Evolutionary conservation across 2,888 invertebrate genomes (phyloP).

Genomic region (Morpho helenor): DNA sequence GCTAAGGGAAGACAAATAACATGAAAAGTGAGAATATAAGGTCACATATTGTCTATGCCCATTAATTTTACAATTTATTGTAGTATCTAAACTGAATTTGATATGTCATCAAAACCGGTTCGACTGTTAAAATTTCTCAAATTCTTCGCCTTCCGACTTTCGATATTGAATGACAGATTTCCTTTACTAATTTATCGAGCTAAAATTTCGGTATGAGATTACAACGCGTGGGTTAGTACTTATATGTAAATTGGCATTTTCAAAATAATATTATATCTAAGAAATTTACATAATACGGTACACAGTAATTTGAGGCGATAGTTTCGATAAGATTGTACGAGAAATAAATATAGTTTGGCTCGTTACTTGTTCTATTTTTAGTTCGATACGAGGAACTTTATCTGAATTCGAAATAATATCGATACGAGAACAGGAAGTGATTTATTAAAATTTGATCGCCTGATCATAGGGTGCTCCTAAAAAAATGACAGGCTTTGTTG

Average conservation of each 20-base stretch:
- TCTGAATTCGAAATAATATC: slow-evolving; percentile 43
- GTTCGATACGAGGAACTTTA: slow-evolving; percentile 27
- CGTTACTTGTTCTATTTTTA: slow-evolving; percentile 25
- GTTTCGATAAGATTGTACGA: slow-evolving; percentile 25
- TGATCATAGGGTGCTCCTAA: slow-evolving; percentile 51
- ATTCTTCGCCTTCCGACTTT: slow-evolving; percentile 8
- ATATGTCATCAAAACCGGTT: slow-evolving; percentile 5
- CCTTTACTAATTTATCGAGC: slow-evolving; percentile 21
- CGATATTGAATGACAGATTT: slow-evolving; percentile 23
- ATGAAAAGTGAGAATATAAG: too few species aligned
- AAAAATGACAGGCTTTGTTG: slow-evolving; percentile 49
- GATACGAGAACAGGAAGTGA: slow-evolving; percentile 61
- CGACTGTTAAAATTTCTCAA: slow-evolving; percentile 3
- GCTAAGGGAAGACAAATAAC: too few species aligned
- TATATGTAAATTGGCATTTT: slow-evolving; percentile 29
- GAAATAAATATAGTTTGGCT: slow-evolving; percentile 18
- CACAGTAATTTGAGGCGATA: slow-evolving; percentile 27
- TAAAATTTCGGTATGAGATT: slow-evolving; percentile 21
- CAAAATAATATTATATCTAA: slow-evolving; percentile 23
- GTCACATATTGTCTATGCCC: neutral
- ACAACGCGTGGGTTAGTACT: slow-evolving; percentile 24
- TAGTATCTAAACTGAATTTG: slow-evolving; percentile 2
- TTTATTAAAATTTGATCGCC: slow-evolving; percentile 53
- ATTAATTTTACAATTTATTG: slow-evolving; percentile 1
- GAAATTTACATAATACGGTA: slow-evolving; percentile 27